Conservation (phyloP, 2,797 vertebrate genomes). For the Neopelma chrysocephalum region DNA sequence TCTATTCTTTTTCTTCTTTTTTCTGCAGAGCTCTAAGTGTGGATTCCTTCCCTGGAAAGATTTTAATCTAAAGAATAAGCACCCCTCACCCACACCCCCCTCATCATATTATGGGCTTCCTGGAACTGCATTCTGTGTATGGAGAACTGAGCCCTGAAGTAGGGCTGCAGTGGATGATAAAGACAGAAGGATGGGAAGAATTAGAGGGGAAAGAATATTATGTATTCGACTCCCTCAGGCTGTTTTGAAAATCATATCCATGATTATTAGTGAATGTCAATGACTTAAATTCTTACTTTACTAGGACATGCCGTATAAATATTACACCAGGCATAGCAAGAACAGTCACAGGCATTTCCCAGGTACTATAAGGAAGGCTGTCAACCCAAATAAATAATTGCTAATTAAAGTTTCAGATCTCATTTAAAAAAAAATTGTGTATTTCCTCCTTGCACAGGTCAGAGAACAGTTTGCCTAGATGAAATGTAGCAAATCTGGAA, state of each 20-base stretch:
- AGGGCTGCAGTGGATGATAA: not conserved
- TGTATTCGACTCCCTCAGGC: not conserved
- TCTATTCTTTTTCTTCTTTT: not conserved
- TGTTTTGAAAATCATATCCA: not conserved
- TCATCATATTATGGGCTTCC: not conserved
- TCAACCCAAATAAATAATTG: not conserved
- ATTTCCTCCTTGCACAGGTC: not conserved
- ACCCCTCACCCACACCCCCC: no score
- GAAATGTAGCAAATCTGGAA: not conserved
- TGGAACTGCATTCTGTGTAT: not conserved
- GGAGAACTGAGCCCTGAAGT: not conserved
- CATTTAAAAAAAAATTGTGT: not conserved
- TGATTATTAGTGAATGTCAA: not conserved
- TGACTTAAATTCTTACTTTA: not conserved
- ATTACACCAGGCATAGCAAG: not conserved
- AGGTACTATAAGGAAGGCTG: not conserved
- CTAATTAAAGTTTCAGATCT: not conserved
- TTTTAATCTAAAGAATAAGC: not conserved
- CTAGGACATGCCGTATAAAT: not conserved
- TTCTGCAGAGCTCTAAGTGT: not conserved
- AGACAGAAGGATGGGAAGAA: not conserved
- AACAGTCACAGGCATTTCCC: not conserved
- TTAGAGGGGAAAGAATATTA: not conserved
- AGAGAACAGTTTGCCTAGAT: not conserved
- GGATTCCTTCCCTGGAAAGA: not conserved